These are phyloP conservation scores for Oreochromis spilurus DNA, from an alignment of 2,113 vertebrate species.

Conservation along the genomic window DNA sequence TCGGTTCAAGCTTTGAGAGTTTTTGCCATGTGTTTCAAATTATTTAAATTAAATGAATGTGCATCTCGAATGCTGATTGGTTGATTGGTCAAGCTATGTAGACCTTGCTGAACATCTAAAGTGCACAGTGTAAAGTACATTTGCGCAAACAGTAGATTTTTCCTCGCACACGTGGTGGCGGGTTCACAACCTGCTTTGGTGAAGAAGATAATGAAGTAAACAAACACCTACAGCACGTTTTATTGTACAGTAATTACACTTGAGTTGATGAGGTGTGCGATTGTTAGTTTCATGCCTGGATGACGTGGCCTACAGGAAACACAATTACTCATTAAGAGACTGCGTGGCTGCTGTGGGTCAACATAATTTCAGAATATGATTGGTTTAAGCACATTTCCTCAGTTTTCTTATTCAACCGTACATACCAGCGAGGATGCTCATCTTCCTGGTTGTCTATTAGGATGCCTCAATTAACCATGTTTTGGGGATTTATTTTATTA, in stretches of 20 bases:
- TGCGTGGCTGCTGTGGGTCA: not conserved
- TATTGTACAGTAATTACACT: not conserved
- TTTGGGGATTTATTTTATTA: not conserved
- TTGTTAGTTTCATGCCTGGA: not conserved
- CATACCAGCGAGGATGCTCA: not conserved
- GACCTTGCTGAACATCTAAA: not conserved
- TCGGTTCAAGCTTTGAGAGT: not conserved
- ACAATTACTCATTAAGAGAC: not conserved
- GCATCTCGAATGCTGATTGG: not conserved
- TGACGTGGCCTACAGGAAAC: not conserved
- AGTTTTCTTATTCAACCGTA: not conserved
- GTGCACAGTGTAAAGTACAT: not conserved
- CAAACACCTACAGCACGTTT: not conserved
- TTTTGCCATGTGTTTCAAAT: not conserved
- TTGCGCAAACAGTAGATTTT: not conserved
- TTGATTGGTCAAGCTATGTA: not conserved
- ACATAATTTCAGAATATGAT: not conserved
- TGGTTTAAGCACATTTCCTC: not conserved
- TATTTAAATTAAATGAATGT: not conserved
- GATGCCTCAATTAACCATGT: not conserved
- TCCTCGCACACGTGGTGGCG: not conserved
- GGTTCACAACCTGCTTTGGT: not conserved
- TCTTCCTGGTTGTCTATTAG: not conserved
- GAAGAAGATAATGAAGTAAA: not conserved
- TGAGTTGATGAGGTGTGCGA: not conserved